Percentiles rank a stretch among this genome's conserved stretches.
phyloP scores from a whole-genome alignment of 2,797 vertebrate species.

The Diplodus puntazzo region DNA sequence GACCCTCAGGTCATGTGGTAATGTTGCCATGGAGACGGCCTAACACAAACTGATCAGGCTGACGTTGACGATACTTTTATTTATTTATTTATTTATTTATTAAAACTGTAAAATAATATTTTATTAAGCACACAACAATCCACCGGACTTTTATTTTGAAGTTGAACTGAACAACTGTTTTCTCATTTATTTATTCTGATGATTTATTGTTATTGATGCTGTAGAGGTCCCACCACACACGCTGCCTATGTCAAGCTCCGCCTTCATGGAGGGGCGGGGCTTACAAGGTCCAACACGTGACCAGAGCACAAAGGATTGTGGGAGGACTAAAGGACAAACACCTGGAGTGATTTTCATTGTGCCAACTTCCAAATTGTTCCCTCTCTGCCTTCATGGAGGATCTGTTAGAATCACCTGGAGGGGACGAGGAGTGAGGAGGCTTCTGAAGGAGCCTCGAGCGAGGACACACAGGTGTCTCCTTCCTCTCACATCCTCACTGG shows the following conservation, averaged over 20 bases:
- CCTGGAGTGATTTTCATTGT: not conserved
- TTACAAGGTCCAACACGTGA: not conserved
- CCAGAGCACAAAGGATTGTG: constrained; percentile 43
- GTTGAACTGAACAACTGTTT: not conserved
- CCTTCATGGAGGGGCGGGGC: not conserved
- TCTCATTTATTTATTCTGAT: constrained; percentile 10
- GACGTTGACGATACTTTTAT: constrained; percentile 17
- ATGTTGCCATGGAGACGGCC: constrained; percentile 21
- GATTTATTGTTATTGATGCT: constrained; percentile 20
- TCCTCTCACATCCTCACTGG: too few relatives aligned
- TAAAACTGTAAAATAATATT: constrained; percentile 32
- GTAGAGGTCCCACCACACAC: constrained; percentile 10
- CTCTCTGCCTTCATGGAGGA: too few relatives aligned
- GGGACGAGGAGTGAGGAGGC: too few relatives aligned
- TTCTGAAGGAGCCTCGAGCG: too few relatives aligned
- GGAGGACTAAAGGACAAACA: constrained; percentile 41
- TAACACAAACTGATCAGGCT: constrained; percentile 5
- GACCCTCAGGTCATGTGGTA: constrained; percentile 21
- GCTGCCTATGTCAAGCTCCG: constrained; percentile 22
- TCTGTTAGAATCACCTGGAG: too few relatives aligned
- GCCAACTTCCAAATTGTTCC: too few relatives aligned
- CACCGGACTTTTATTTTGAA: constrained; percentile 44
- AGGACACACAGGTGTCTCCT: too few relatives aligned
- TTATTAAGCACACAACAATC: constrained; percentile 34
- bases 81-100: constrained; percentile 59